phyloP scores from a whole-genome alignment of 1,140 invertebrate species.

The Drosophila ercepeae region DNA sequence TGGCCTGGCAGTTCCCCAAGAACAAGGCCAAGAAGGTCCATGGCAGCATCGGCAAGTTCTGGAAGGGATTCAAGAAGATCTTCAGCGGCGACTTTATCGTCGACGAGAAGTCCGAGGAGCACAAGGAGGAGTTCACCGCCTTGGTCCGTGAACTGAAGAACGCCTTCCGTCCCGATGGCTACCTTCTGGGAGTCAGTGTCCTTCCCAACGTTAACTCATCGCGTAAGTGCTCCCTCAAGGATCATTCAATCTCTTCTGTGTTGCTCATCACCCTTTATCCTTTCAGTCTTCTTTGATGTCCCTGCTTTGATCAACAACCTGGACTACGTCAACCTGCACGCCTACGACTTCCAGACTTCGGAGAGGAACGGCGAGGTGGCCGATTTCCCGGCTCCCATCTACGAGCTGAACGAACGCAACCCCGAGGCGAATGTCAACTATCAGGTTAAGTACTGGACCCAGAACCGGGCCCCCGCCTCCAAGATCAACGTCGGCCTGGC shows the following conservation, averaged over 20 bases:
- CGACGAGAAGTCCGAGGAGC: slow-evolving; percentile 91
- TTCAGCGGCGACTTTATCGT: slow-evolving; percentile 88
- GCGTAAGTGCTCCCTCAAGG: slow-evolving; percentile 84
- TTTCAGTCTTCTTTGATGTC: slow-evolving; percentile 91
- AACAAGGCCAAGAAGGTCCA: slow-evolving; percentile 91
- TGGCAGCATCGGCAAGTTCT: slow-evolving; percentile 87
- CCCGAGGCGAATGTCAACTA: slow-evolving; percentile 88
- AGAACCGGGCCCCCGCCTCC: slow-evolving; percentile 87
- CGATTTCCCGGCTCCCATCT: slow-evolving; percentile 89
- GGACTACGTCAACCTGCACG: slow-evolving; percentile 91
- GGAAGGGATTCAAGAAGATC: slow-evolving; percentile 91
- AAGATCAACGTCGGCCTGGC: slow-evolving; percentile 94
- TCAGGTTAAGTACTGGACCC: slow-evolving; percentile 87
- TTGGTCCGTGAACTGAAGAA: slow-evolving; percentile 90
- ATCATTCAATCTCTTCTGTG: too few species aligned
- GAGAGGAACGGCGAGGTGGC: slow-evolving; percentile 90
- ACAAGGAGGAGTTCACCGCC: slow-evolving; percentile 90
- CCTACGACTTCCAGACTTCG: slow-evolving; percentile 92
- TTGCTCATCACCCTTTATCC: slow-evolving; percentile 37
- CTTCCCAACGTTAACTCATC: slow-evolving; percentile 91
- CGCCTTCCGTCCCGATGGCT: slow-evolving; percentile 87
- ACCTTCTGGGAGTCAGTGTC: slow-evolving; percentile 88
- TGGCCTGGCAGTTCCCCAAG: slow-evolving; percentile 93
- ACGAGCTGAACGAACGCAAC: slow-evolving; percentile 88
- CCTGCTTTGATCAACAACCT: slow-evolving; percentile 88